Base-by-base conservation (phyloP, 1,140 invertebrate species). In the Acromyrmex heyeri region DNA sequence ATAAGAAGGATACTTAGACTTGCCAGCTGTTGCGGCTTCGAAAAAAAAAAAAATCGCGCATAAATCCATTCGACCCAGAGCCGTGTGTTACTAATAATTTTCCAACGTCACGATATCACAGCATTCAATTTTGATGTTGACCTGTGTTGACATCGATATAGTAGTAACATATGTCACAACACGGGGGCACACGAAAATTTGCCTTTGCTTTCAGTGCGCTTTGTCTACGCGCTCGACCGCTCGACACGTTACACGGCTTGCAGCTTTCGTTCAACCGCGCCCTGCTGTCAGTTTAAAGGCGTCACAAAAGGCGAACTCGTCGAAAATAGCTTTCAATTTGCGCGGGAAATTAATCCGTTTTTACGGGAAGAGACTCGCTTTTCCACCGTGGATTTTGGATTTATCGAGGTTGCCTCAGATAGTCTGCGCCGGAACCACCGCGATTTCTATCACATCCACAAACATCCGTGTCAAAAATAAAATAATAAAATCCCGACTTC, bases 171-270 rank as follows among this genome's bases (percentile, higher is more conserved):
- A 61, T 57, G 79, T 83, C 79, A 83, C 55, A 38, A 75, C 69
- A 30, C 27, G 38, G 57, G 48, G 38, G 38, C 69, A 34, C 30
- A 72, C 69, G 55, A 83, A 82, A 83, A 83, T 83, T 73, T 73
- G 69, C 79, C 55, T 75, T 83, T 62, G 69, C 79, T 83, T 73
- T 83, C 79, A 75, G 73, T 62, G 55, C 55, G 79, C 69, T 83
- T 83, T 75, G 79, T 61, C 79, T 61, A 75, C 69, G 59, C 38
- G 79, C 38, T 62, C 69, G 55, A 61, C 79, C 79, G 59, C 18
- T 21, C 69, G 65, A 34, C 55, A 61, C 69, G 79, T 83, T 83
- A 83, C 55, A 75, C 55, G 38, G 38, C 34, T 82, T 55, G 67
- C 67, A 82, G 67, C 48, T 73, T 59, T 44, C 67, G 59, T 7